phyloP scores from a whole-genome alignment of 1,140 invertebrate species.

The Pseudomyrmex dendroicus region DNA sequence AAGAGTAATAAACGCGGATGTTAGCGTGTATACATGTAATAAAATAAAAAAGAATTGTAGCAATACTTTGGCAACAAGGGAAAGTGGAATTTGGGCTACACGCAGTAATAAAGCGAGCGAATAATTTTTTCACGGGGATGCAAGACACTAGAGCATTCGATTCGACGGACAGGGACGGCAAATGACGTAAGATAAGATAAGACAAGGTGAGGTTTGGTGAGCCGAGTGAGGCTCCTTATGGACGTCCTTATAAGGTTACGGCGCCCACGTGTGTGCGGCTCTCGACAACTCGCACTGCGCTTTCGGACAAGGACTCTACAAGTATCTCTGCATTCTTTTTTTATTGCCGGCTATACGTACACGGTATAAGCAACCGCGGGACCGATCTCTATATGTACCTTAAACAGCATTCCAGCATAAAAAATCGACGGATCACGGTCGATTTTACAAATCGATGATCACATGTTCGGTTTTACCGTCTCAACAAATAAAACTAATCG shows the following conservation, averaged over 20 bases:
- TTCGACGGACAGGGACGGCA: conserved; percentile 40
- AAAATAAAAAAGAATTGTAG: neutral
- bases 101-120: conserved; percentile 13
- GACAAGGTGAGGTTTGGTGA: conserved; percentile 66
- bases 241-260: conserved; percentile 73
- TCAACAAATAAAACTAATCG: no score
- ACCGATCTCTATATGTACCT: conserved; percentile 6
- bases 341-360: neutral
- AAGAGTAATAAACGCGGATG: neutral
- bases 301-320: conserved; percentile 74
- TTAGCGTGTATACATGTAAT: neutral
- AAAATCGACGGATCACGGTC: neutral
- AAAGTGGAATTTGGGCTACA: conserved; percentile 46
- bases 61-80: conserved; percentile 44
- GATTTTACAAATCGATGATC: neutral
- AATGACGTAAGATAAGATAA: conserved; percentile 71
- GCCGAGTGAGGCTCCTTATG: conserved; percentile 63
- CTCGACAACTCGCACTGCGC: conserved; percentile 55
- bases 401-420: neutral
- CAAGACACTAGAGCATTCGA: conserved; percentile 40
- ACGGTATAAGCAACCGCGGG: neutral
- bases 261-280: conserved; percentile 72
- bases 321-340: conserved; percentile 37
- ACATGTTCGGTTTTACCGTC: no score
- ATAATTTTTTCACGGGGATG: conserved; percentile 36